Base-by-base conservation (phyloP, 1,140 invertebrate genomes). In the Magallana gigas region DNA sequence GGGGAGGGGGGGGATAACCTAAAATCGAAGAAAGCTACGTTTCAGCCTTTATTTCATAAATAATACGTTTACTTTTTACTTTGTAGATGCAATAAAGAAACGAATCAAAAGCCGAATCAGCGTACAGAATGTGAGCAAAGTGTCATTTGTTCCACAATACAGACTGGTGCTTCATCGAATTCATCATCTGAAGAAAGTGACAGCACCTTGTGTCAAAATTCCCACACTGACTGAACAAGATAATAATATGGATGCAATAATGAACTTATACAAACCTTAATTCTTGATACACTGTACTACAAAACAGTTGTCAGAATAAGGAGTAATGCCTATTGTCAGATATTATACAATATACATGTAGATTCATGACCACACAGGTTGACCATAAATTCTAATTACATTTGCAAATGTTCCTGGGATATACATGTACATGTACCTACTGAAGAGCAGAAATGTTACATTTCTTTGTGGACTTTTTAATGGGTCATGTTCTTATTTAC, bases 61-160 rank as follows among this genome's bases (percentile, higher is more conserved):
- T 36, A 36, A 36, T 36, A 36, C 36, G 5, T 36, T 2, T 48
- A 5, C 36, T 48, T 48, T 48, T 48, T 48, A 48, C 36, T 48
- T 48, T 48, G 36, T 48, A 48, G 36, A 48, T 48, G 18, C 23
- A 36, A 8, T 76, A 18, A 29, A 29, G 68, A 36, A 29, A 29
- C n/a, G 36, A 62, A 62, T 14, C 60, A 64, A 76, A 29, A 76
- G 23, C 12, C 68, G 36, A 4, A 12, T 29, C 14, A 29, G 5
- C 9, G 12, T 76, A 11, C 18, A 76, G 29, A 29, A 29, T 9
- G 8, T 29, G 11, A 76, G 23, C 14, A 12, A 8, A 12, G 68
- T 76, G 6, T 36, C 68, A 76, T 76, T 76, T 76, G 68, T 76
- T 29, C 68, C 68, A 9, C 23, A 29, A 14, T 76, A 76, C 68